These are phyloP conservation scores for Lasioglossum morio DNA, from an alignment of 2,888 invertebrate genomes.

Conservation along the genomic window DNA sequence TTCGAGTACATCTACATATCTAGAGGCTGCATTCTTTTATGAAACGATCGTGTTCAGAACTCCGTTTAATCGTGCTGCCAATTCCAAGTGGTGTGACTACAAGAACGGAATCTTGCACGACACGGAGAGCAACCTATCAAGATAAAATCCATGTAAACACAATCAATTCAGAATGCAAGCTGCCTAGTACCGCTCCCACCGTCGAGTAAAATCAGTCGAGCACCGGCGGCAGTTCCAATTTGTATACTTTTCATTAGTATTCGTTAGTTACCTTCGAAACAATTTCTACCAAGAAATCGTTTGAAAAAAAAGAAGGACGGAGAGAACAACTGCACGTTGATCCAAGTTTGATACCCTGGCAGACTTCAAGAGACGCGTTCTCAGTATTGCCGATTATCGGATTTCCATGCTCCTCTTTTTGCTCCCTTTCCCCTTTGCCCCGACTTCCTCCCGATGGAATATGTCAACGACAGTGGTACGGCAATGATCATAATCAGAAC, in stretches of 20 bases:
- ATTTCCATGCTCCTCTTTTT: slow-evolving; percentile 33
- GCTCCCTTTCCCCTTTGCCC: not conserved
- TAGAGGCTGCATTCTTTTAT: not conserved
- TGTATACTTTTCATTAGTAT: slow-evolving; percentile 29
- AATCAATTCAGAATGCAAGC: not conserved
- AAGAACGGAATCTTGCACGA: slow-evolving; percentile 1
- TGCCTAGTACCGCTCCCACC: not conserved
- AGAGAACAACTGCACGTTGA: slow-evolving; percentile 11
- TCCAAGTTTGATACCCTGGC: slow-evolving; percentile 39
- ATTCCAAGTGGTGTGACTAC: slow-evolving; percentile 7
- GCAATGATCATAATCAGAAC: slow-evolving; percentile 42
- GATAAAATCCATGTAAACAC: not conserved
- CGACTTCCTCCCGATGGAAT: slow-evolving; percentile 18
- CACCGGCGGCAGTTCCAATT: not conserved
- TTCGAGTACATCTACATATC: not conserved
- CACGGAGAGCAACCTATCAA: not conserved
- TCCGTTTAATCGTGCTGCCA: not conserved
- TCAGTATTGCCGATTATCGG: slow-evolving; percentile 45
- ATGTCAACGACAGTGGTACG: slow-evolving; percentile 27
- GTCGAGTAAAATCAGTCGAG: slow-evolving; percentile 1
- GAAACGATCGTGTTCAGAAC: not conserved
- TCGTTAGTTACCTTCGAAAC: slow-evolving; percentile 26
- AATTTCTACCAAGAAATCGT: slow-evolving; percentile 29
- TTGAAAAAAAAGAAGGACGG: not conserved
- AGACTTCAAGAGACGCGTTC: slow-evolving; percentile 21